Base-by-base conservation (phyloP, 2,113 vertebrate genomes). In the Osmerus eperlanus region DNA sequence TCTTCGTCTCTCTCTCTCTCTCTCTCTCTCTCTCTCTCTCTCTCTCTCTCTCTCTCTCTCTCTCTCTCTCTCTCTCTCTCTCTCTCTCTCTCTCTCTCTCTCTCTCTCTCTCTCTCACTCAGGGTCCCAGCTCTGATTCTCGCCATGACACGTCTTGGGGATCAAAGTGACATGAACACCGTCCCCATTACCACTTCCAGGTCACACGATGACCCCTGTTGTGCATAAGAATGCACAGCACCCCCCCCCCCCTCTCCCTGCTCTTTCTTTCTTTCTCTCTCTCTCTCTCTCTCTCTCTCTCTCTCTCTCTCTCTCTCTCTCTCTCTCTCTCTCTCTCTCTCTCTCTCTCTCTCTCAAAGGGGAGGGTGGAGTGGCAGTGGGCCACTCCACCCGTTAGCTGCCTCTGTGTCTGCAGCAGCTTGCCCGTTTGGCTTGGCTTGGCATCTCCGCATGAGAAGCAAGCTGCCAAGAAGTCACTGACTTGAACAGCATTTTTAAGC, bases 141-240 rank as follows among this genome's bases (percentile, higher is more conserved):
- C 70, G 1, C 73, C 79, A 23, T 70, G 76, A 82, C 83, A 82
- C 83, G 78, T 78, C 73, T 18, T 21, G 62, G 75, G 72, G 77
- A 85, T 73, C 29, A 32, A 72, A 86, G 74, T 85, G 83, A 85
- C 86, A 71, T 47, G 70, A 36, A 65, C 76, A 54, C 16, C 76
- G 76, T 73, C 73, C 61, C 58, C 3, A 65, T 59, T 32, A n/a
- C 23, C 9, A 59, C 76, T 62, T 70, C 66, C 65, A 60, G 75
- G 72, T 71, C 61, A 64, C 74, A 59, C 55, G 28, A 13, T 72
- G n/a, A 63, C 60, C 65, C 58, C 56, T 12, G 51, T 73, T 78
- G 77, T 75, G 64, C 79, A 76, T 67, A 74, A 68, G 66, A 74
- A 75, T 81, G 68, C 28, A 21, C 66, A 70, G 59, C 19, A 18